These are phyloP conservation scores for Brachyhypopomus occidentalis DNA, from an alignment of 2,113 vertebrate species.

Conservation along the genomic window DNA sequence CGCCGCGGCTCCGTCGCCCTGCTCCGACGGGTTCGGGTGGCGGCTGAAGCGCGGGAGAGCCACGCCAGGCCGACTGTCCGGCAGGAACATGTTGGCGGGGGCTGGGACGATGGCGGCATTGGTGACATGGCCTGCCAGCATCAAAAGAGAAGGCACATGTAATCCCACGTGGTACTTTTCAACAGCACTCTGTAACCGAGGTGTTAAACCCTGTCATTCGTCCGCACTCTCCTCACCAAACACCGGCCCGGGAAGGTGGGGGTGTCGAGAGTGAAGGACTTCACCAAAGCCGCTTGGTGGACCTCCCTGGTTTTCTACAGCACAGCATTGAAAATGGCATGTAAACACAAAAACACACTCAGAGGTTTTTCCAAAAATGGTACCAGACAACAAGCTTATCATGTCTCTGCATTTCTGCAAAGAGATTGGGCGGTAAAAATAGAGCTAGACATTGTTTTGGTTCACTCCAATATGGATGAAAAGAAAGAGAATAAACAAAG, in stretches of 20 bases:
- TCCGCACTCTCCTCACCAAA: neutral
- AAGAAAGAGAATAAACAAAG: neutral
- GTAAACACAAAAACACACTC: neutral
- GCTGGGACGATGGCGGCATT: conserved; percentile 86
- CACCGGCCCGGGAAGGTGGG: neutral
- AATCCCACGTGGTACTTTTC: neutral
- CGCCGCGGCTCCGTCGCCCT: conserved; percentile 65
- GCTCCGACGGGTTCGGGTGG: conserved; percentile 81
- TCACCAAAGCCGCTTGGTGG: neutral
- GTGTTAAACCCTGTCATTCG: no score
- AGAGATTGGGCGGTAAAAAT: neutral
- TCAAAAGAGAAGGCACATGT: neutral
- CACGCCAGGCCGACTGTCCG: conserved; percentile 83
- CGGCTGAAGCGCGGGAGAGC: conserved; percentile 87
- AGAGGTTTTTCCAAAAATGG: neutral
- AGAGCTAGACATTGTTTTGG: neutral
- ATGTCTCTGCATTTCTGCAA: neutral
- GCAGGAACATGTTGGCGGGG: conserved; percentile 88
- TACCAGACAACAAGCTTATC: neutral
- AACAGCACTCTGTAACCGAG: no score
- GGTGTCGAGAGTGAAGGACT: neutral
- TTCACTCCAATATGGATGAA: neutral
- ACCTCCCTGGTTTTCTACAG: neutral
- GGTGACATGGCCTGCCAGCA: conserved; percentile 82
- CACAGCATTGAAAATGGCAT: neutral